Evolutionary conservation across 2,797 vertebrate species (phyloP).

Genomic region (Erethizon dorsatum): DNA sequence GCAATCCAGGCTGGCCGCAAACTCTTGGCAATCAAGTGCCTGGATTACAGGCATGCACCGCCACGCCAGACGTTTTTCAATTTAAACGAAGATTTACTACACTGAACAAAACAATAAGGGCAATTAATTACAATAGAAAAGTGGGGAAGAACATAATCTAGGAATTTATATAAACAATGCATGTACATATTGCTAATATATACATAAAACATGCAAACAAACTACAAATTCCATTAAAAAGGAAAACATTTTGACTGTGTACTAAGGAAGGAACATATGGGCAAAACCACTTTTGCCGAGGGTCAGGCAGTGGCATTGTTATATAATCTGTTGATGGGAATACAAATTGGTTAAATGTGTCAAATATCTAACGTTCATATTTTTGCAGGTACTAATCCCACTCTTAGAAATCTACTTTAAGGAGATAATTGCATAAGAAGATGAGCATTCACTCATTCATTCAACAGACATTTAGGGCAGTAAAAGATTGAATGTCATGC

Average conservation of each 20-base stretch:
- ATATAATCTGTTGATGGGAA: background rate
- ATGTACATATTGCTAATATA: background rate
- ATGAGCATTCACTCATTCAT: background rate
- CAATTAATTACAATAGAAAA: background rate
- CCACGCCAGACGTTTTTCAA: background rate
- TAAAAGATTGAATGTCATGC: background rate
- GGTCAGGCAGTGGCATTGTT: background rate
- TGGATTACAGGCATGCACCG: background rate
- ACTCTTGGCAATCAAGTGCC: background rate
- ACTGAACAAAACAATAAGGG: background rate
- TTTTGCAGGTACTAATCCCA: background rate
- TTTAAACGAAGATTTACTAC: background rate
- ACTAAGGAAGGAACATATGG: background rate
- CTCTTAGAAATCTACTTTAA: background rate
- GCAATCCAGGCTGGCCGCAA: background rate
- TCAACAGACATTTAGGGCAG: background rate
- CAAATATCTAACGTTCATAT: background rate
- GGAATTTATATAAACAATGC: background rate
- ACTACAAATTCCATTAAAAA: background rate
- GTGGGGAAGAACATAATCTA: background rate
- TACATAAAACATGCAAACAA: background rate
- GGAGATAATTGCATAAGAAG: background rate
- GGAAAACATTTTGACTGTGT: background rate
- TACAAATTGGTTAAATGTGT: conserved; percentile 1
- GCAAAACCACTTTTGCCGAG: background rate